Conservation (phyloP, 2,113 vertebrate species). For the Cebidichthys violaceus region DNA sequence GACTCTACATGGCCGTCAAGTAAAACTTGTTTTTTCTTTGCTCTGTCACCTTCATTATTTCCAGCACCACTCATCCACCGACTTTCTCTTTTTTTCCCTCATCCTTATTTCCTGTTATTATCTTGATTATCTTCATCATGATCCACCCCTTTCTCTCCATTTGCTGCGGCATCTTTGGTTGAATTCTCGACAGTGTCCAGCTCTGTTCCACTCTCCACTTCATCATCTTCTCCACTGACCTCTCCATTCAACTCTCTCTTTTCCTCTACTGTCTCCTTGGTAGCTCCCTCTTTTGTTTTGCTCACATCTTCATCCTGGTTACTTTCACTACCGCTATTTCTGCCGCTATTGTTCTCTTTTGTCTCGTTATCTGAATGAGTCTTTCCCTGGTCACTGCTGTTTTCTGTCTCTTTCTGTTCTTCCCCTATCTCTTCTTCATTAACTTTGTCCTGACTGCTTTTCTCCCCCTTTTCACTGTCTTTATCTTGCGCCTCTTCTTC, state of each 20-base stretch:
- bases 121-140: constrained; percentile 1
- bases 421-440: constrained; percentile 66
- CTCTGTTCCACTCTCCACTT: constrained; percentile 54
- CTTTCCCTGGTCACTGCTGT: constrained; percentile 45
- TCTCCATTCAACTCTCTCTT: constrained; percentile 56
- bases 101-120: constrained; percentile 24
- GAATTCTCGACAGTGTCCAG: constrained; percentile 30
- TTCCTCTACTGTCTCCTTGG: constrained; percentile 28
- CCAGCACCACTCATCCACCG: neutral
- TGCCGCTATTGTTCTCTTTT: constrained; percentile 29
- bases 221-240: constrained; percentile 64
- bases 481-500: constrained; percentile 50
- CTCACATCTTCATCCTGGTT: constrained; percentile 52
- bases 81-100: constrained; percentile 9
- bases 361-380: constrained; percentile 55
- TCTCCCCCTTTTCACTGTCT: constrained; percentile 31
- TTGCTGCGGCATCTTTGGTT: constrained; percentile 25
- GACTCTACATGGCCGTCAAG: constrained; percentile 15
- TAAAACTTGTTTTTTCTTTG: constrained; percentile 1
- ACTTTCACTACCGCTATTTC: constrained; percentile 41
- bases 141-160: constrained; percentile 54
- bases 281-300: constrained; percentile 25
- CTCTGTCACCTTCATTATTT: constrained; percentile 3
- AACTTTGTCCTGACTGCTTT: constrained; percentile 26
- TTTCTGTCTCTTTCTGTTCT: constrained; percentile 64